phyloP scores from a whole-genome alignment of 2,113 vertebrate species.

The Microcebus jonahi region DNA sequence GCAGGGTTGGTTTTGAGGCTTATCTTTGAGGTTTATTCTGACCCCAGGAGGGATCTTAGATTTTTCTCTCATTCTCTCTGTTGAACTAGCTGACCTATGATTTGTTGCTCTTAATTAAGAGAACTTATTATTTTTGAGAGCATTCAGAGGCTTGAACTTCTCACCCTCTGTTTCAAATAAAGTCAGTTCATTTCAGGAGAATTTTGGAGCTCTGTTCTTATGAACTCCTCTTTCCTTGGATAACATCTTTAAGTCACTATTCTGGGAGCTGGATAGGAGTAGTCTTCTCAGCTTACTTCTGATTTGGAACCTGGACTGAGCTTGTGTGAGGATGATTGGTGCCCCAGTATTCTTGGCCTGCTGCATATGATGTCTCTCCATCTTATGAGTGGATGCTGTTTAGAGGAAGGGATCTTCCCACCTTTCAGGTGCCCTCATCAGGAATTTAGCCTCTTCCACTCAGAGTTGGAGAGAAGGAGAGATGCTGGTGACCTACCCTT shows the following conservation, averaged over 20 bases:
- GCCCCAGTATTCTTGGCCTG: neutral
- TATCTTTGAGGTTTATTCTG: neutral
- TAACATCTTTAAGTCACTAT: neutral
- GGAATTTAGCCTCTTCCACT: neutral
- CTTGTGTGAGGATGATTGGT: neutral
- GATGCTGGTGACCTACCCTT: neutral
- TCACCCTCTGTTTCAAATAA: constrained; percentile 20
- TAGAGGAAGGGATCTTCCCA: neutral
- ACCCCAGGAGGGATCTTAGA: neutral
- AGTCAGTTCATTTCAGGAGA: neutral
- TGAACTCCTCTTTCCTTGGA: neutral
- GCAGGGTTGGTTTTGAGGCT: neutral
- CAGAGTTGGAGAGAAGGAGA: neutral
- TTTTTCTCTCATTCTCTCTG: neutral
- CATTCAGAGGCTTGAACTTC: constrained; percentile 15
- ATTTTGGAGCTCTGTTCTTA: constrained; percentile 13
- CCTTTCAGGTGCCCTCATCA: neutral
- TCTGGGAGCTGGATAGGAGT: neutral
- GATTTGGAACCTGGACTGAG: neutral
- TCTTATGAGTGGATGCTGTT: neutral
- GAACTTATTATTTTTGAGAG: constrained; percentile 14
- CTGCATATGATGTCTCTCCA: neutral
- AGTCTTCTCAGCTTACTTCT: neutral
- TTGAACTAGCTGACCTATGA: neutral
- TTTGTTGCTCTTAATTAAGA: constrained; percentile 52